phyloP scores from a whole-genome alignment of 2,888 invertebrate genomes.

The Chloromyia formosa region DNA sequence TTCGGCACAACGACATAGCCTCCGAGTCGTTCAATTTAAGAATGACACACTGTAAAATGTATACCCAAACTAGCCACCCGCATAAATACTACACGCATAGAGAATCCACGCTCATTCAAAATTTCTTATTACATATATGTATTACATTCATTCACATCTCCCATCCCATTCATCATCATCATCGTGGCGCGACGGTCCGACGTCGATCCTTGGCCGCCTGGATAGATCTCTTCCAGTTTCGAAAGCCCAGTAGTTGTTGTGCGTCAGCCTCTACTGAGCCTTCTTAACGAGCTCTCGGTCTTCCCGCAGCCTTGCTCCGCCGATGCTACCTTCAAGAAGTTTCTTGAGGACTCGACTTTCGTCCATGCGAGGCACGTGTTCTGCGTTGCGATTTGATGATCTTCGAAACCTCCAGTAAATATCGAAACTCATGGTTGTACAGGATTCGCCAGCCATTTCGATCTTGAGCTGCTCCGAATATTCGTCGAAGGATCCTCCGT shows the following conservation, averaged over 20 bases:
- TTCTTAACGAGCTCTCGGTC: not conserved
- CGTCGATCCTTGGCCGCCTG: not conserved
- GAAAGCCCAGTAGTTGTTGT: not conserved
- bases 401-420: not conserved
- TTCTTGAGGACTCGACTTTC: not conserved
- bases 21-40: too few species aligned
- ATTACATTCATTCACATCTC: too few species aligned
- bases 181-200: too few species aligned
- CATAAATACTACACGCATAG: too few species aligned
- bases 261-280: not conserved
- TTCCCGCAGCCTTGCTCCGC: not conserved
- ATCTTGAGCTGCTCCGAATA: slow-evolving; percentile 38
- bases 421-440: slow-evolving; percentile 8
- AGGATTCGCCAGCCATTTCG: slow-evolving; percentile 41
- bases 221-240: not conserved
- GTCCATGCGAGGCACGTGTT: not conserved
- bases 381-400: not conserved
- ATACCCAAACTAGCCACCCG: too few species aligned
- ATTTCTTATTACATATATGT: too few species aligned
- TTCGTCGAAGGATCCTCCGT: slow-evolving; percentile 43
- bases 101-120: too few species aligned
- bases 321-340: not conserved
- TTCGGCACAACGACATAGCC: too few species aligned
- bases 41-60: too few species aligned
- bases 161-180: too few species aligned